Conservation (phyloP, 2,888 invertebrate genomes). For the Sesia bembeciformis region DNA sequence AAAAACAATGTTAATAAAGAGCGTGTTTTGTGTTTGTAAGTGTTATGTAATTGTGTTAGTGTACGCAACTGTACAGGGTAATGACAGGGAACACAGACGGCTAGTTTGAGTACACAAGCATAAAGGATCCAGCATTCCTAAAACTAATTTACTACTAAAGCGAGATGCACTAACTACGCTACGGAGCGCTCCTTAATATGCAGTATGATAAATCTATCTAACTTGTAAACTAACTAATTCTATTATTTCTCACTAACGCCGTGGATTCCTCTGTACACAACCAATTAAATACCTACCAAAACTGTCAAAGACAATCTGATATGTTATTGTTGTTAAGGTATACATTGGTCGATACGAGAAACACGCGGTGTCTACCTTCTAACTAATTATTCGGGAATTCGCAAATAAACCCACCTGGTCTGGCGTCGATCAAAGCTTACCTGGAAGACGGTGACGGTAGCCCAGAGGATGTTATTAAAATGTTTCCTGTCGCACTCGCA, state of each 20-base stretch:
- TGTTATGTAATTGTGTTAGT: slow-evolving; percentile 57
- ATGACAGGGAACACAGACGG: slow-evolving; percentile 64
- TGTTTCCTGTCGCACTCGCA: slow-evolving; percentile 98
- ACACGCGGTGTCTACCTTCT: slow-evolving; percentile 48
- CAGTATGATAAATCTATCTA: slow-evolving; percentile 28
- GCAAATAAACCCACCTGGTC: slow-evolving; percentile 66
- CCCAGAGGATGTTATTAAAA: slow-evolving; percentile 99
- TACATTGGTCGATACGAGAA: slow-evolving; percentile 40
- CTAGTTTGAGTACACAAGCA: slow-evolving; percentile 68
- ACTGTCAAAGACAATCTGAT: slow-evolving; percentile 22
- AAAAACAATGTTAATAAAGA: slow-evolving; percentile 39
- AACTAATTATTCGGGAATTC: slow-evolving; percentile 46
- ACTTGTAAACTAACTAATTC: slow-evolving; percentile 24
- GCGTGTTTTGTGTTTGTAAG: slow-evolving; percentile 60
- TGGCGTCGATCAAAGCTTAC: slow-evolving; percentile 77
- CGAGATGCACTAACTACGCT: slow-evolving; percentile 68
- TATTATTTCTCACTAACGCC: slow-evolving; percentile 47
- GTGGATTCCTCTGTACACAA: slow-evolving; percentile 5
- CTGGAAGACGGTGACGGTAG: slow-evolving; percentile 98
- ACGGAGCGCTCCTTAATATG: slow-evolving; percentile 54
- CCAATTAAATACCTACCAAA: not conserved
- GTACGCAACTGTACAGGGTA: slow-evolving; percentile 45
- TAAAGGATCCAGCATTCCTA: slow-evolving; percentile 55
- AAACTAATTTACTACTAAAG: slow-evolving; percentile 31
- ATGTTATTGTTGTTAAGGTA: slow-evolving; percentile 8